Evolutionary conservation across 2,797 vertebrate genomes (phyloP), one percentile per base, ranked within the genome.

Genomic region (Paguma larvata): DNA sequence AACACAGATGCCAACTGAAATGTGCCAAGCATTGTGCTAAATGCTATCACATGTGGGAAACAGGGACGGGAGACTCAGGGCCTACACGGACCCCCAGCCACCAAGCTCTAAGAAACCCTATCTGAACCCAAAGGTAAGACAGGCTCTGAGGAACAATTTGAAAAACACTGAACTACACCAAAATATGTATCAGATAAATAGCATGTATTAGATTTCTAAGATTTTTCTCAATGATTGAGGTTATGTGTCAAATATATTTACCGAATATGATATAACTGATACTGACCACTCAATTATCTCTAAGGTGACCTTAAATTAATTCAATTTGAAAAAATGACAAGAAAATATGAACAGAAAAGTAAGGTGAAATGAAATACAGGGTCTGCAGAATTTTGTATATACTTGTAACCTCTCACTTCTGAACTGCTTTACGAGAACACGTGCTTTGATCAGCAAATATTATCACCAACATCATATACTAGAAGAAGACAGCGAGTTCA

Each of bases 271-370:
- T 73, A 27, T 73, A 41, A 73, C 27, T 67, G 48, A 46, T 46
- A 56, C 9, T 91, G 3, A 87, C 80, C 30, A 84, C 32, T 56
- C 23, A 87, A 0, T 46, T 44, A 77, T 32, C 91, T 92, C 48
- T 78, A 92, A 90, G 27, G 12, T 63, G 12, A 92, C 13, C 15
- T 77, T 91, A 73, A 85, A 80, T 89, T 84, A 97, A 34, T 93
- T 91, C 25, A 87, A 41, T 70, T 86, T 94, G n/a, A 88, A 97
- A 92, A 92, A 91, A 85, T 70, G 44, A 65, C 23, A 91, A 19
- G 53, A 79, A 97, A 93, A 90, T 41, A 88, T 56, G n/a, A 79
- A 48, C 25, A 95, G 21, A 94, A 87, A 94, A 89, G 63, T 34
- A 89, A 90, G 25, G 2, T 62, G 38, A 72, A 95, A 91, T 53